Percentiles rank a stretch among this genome's conserved stretches.
These are phyloP conservation scores for Aphelinus certus DNA, from an alignment of 1,140 invertebrate genomes.

Conservation along the genomic window DNA sequence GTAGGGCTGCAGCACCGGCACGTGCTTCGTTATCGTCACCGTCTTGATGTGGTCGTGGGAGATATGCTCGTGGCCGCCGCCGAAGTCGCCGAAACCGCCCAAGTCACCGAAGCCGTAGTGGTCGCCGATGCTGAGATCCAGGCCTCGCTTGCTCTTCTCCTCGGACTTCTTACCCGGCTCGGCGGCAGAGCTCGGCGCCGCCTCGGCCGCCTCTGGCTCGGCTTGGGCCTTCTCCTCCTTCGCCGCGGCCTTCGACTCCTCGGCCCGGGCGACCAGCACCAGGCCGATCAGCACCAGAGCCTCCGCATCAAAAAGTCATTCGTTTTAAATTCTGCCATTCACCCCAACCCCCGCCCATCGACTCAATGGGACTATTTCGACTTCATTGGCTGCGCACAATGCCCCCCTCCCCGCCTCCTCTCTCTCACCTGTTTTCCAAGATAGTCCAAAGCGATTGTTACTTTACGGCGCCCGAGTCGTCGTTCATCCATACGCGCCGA, in stretches of 20 bases:
- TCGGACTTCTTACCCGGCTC: constrained; percentile 38
- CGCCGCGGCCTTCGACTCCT: neutral
- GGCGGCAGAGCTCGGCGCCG: neutral
- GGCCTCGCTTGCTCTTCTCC: constrained; percentile 56
- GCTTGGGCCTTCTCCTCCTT: constrained; percentile 16
- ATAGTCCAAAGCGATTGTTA: too few species aligned
- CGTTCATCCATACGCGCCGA: too few species aligned
- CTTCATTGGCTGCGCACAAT: too few species aligned
- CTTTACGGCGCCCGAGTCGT: too few species aligned
- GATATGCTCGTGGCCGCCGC: constrained; percentile 30
- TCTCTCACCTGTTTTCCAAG: too few species aligned
- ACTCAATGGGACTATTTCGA: too few species aligned
- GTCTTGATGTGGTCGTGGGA: constrained; percentile 58
- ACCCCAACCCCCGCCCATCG: too few species aligned
- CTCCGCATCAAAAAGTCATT: constrained; percentile 35
- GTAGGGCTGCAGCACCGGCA: constrained; percentile 63
- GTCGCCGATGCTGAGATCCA: constrained; percentile 55
- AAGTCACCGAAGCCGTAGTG: constrained; percentile 41
- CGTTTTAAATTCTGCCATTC: too few species aligned
- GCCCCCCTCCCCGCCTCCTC: too few species aligned
- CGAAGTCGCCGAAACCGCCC: constrained; percentile 20
- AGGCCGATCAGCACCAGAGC: constrained; percentile 52
- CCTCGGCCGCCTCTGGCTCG: neutral
- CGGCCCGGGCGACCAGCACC: constrained; percentile 36
- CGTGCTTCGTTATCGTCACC: constrained; percentile 64